Conservation (phyloP, 2,113 vertebrate species). For the Tachysurus vachellii region DNA sequence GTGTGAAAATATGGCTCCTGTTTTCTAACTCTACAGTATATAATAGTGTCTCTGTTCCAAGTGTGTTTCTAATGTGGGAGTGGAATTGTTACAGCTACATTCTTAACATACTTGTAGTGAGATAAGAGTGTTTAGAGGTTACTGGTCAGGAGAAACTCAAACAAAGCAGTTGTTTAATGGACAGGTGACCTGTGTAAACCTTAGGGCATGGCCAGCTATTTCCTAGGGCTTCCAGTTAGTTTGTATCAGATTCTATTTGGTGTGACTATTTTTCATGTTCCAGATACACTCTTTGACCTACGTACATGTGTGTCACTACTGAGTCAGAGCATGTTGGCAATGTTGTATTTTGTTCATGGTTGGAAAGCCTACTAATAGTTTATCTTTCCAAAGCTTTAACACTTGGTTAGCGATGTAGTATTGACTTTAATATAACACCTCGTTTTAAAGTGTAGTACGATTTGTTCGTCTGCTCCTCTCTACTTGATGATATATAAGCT, state of each 20-base stretch:
- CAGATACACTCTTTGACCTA: background rate
- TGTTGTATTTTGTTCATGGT: background rate
- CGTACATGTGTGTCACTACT: background rate
- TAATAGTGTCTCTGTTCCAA: background rate
- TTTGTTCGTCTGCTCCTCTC: background rate
- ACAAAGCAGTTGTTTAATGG: conserved; percentile 21
- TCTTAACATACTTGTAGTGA: conserved; percentile 26
- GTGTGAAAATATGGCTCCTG: background rate
- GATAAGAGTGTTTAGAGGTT: conserved; percentile 32
- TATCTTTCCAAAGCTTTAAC: background rate
- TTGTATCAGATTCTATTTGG: background rate
- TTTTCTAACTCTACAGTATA: background rate
- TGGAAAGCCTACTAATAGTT: background rate
- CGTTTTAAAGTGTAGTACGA: background rate
- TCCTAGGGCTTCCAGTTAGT: background rate
- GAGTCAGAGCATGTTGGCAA: background rate
- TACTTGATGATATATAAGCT: background rate
- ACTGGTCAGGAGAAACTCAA: conserved; percentile 35
- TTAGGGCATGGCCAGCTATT: conserved; percentile 23
- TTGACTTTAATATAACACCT: background rate
- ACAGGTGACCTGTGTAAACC: background rate
- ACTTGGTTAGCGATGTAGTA: background rate
- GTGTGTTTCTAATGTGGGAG: background rate
- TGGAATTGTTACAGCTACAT: conserved; percentile 11
- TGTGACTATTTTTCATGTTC: background rate